These are phyloP conservation scores for Spheniscus mendiculus DNA, from an alignment of 2,113 vertebrate species.

Conservation along the genomic window DNA sequence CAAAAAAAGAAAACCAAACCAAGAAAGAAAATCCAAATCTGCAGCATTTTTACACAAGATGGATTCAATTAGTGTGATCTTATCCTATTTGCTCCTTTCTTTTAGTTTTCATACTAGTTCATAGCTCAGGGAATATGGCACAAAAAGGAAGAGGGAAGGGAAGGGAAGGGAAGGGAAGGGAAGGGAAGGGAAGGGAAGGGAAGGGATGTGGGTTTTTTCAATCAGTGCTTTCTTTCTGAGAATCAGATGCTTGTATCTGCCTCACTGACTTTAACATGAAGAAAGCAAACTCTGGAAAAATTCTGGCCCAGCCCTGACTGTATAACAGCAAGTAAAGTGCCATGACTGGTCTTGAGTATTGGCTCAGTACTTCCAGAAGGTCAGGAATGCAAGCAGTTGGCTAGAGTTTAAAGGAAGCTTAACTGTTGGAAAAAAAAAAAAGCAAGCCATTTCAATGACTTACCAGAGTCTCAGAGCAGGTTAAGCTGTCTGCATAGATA, in stretches of 20 bases:
- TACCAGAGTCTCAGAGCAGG: not conserved
- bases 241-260: not conserved
- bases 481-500: slow-evolving; percentile 16
- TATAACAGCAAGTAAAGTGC: not conserved
- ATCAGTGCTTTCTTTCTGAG: not conserved
- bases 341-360: not conserved
- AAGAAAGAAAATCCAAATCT: not conserved
- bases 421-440: not conserved
- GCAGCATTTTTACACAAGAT: not conserved
- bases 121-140: not conserved
- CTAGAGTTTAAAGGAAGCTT: slow-evolving; percentile 10
- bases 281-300: not conserved
- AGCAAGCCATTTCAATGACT: slow-evolving; percentile 8
- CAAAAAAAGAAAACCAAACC: not conserved
- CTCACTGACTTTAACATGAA: not conserved
- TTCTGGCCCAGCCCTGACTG: not conserved
- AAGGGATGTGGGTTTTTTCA: fast-evolving
- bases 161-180: too few relatives aligned
- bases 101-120: not conserved
- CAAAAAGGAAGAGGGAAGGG: not conserved
- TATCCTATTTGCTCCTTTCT: not conserved
- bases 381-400: not conserved
- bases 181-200: not conserved
- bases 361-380: not conserved
- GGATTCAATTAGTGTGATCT: not conserved